Conservation (phyloP, 2,797 vertebrate species). For the Lacerta viridis region DNA sequence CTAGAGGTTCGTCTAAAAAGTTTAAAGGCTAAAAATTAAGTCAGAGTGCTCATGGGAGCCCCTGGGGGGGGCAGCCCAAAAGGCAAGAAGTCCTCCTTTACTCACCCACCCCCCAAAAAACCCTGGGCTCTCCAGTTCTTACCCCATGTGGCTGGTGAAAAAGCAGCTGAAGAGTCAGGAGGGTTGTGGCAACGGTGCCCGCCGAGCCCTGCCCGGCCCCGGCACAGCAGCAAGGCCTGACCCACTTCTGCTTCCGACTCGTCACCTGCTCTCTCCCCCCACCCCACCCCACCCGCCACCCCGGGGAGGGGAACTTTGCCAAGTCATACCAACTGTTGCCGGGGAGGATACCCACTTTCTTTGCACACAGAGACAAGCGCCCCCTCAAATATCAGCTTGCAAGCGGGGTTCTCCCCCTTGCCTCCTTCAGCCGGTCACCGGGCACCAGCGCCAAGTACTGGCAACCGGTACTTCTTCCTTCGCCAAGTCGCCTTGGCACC, state of each 20-base stretch:
- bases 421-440: not conserved
- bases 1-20: too few species aligned
- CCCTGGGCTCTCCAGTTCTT: not conserved
- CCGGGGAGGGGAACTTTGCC: slow-evolving; percentile 49
- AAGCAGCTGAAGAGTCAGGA: not conserved
- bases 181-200: not conserved
- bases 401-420: not conserved
- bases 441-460: not conserved
- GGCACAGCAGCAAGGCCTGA: slow-evolving; percentile 74
- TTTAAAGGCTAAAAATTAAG: too few species aligned
- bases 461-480: not conserved
- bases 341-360: not conserved
- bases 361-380: fast-evolving
- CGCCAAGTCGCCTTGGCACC: not conserved
- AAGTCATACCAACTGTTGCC: not conserved
- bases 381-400: not conserved
- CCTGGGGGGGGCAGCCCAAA: not conserved
- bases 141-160: slow-evolving; percentile 45
- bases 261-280: not conserved
- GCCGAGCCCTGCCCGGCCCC: slow-evolving; percentile 50
- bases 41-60: too few species aligned
- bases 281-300: slow-evolving; percentile 76
- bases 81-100: not conserved
- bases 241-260: slow-evolving; percentile 80
- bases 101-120: too few species aligned